Evolutionary conservation across 2,888 invertebrate species (phyloP).

Genomic region (Lysandra bellargus): DNA sequence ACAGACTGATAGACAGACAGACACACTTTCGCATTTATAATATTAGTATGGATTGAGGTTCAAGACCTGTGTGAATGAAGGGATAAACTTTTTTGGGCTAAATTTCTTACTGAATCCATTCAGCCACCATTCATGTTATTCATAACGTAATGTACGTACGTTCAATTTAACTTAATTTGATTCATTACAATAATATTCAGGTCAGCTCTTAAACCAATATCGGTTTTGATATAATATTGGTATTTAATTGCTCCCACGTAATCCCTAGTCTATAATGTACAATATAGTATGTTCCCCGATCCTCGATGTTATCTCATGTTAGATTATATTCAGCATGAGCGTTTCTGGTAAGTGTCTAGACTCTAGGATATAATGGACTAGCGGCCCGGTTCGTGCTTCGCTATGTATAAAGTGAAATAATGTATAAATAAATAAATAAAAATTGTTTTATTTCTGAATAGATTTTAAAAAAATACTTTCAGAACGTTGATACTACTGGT

Average conservation of each 20-base stretch:
- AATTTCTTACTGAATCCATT: conserved; percentile 74
- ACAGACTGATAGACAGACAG: too few relatives aligned
- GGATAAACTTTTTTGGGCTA: conserved; percentile 55
- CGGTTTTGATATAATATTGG: neutral
- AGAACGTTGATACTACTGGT: too few relatives aligned
- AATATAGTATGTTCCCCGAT: neutral
- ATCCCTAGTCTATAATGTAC: neutral
- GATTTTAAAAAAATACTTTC: too few relatives aligned
- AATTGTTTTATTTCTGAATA: too few relatives aligned
- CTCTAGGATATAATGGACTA: too few relatives aligned
- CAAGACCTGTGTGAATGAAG: conserved; percentile 40
- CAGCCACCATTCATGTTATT: conserved; percentile 72
- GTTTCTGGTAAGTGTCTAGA: neutral
- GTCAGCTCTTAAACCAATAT: neutral
- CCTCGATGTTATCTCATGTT: conserved; percentile 1
- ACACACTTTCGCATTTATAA: too few relatives aligned
- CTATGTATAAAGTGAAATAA: too few relatives aligned
- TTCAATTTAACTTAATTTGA: neutral
- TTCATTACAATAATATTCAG: neutral
- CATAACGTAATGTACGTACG: conserved; percentile 47
- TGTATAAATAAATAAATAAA: too few relatives aligned
- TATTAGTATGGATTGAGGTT: neutral
- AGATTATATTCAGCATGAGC: neutral
- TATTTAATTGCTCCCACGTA: neutral
- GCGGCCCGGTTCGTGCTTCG: too few relatives aligned